Percentiles rank a stretch among this genome's conserved stretches.
These are phyloP conservation scores for Sylvicapra grimmia DNA, from an alignment of 2,113 vertebrate genomes.

Conservation along the genomic window DNA sequence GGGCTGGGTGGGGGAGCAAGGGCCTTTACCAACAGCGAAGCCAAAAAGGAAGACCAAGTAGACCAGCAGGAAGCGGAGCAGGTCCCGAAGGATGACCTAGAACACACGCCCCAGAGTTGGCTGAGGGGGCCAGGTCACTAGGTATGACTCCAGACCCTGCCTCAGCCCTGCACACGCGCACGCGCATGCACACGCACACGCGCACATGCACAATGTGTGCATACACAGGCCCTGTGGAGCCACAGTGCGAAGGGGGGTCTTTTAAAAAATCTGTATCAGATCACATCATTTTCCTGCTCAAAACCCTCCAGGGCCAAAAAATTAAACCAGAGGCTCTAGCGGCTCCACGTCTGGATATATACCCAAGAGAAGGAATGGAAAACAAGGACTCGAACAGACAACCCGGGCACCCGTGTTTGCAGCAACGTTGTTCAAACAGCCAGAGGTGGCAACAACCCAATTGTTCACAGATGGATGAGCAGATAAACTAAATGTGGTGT, in stretches of 20 bases:
- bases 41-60: constrained; percentile 95
- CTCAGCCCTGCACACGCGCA: not conserved
- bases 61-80: constrained; percentile 92
- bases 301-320: not conserved
- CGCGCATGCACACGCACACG: fast-evolving
- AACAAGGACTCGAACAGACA: not conserved
- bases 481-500: not conserved
- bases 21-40: constrained; percentile 90
- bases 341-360: not conserved
- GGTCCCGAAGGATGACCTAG: constrained; percentile 93
- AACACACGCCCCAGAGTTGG: constrained; percentile 28
- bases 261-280: not conserved
- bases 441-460: not conserved
- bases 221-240: not conserved
- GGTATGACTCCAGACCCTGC: not conserved
- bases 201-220: not conserved
- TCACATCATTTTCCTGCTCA: not conserved
- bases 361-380: not conserved
- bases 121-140: not conserved
- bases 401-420: not conserved
- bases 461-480: not conserved
- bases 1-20: not conserved
- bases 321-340: not conserved
- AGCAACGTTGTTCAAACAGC: not conserved
- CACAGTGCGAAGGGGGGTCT: not conserved